Conservation (phyloP, 2,797 vertebrate species). For the Okamejei kenojei region DNA sequence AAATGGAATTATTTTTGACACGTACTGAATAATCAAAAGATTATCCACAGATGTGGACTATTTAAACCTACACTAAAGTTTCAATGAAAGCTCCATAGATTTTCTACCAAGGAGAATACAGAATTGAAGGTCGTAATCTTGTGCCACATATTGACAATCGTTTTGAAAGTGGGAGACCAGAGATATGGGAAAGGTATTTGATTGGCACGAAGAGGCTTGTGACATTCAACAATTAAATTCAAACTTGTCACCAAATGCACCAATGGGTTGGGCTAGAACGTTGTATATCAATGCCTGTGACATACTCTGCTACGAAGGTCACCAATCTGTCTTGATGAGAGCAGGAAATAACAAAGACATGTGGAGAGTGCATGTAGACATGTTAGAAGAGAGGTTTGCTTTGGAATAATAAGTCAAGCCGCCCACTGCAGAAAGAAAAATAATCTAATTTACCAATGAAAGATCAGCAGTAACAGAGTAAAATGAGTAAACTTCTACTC, state of each 20-base stretch:
- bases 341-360: not conserved
- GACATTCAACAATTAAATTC: not conserved
- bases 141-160: not conserved
- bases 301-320: no score
- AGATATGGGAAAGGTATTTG: not conserved
- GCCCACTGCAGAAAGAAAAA: no score
- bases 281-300: not conserved
- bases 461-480: not conserved
- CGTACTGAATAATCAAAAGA: not conserved
- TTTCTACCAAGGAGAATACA: not conserved
- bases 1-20: not conserved
- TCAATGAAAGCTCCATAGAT: not conserved
- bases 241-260: not conserved
- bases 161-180: not conserved
- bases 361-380: not conserved
- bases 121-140: not conserved
- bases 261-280: not conserved
- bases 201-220: not conserved
- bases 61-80: not conserved
- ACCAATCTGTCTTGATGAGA: not conserved
- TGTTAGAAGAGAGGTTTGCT: not conserved
- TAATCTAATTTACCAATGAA: no score
- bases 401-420: not conserved
- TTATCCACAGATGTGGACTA: not conserved
- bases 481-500: not conserved